Evolutionary conservation across 2,113 vertebrate genomes (phyloP), one percentile per base, ranked within the genome.

Genomic region (Indri indri): DNA sequence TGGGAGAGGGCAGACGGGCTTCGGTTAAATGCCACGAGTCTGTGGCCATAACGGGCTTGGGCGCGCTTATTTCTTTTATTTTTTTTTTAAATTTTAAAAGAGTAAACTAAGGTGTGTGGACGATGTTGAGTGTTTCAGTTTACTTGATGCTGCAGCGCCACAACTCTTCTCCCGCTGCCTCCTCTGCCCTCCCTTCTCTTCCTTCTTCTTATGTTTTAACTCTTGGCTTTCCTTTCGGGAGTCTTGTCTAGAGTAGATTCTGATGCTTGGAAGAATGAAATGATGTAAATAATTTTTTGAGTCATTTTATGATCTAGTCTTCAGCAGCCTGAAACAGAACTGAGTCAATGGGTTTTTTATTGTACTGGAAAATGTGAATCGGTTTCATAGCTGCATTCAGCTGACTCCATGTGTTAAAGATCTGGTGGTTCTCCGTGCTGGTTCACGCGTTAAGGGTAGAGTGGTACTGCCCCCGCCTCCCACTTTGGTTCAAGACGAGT

Each of bases 331-430:
- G 68, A 65, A 94, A 74, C 85, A 94, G 94, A 96, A 80, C 80
- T 74, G 63, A 97, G 90, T 91, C 92, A 82, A 10, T 95, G 71
- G 74, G 18, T 10, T 92, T 86, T 47, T 77, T 82, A 86, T 80
- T 94, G 86, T 90, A 22, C 86, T 96, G 97, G 96, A 94, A 96
- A 96, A 66, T 83, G 74, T 97, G 93, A 97, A n/a, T 76, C 52
- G 90, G 14, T 88, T 80, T 52, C 20, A 9, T 40, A 50, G 57
- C 63, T 54, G 57, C 45, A 1, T 81, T 95, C 37, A 40, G 86
- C 77, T 85, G 94, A 92, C 57, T 91, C 37, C 11, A 1, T 32
- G 80, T 81, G 6, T 88, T 80, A 47, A 61, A 63, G 59, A 34
- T 59, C 50, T 18, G 68, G 81, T 65, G 59, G 52, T 92, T 90